Conservation (phyloP, 1,140 invertebrate species). For the Calephelis nemesis region DNA sequence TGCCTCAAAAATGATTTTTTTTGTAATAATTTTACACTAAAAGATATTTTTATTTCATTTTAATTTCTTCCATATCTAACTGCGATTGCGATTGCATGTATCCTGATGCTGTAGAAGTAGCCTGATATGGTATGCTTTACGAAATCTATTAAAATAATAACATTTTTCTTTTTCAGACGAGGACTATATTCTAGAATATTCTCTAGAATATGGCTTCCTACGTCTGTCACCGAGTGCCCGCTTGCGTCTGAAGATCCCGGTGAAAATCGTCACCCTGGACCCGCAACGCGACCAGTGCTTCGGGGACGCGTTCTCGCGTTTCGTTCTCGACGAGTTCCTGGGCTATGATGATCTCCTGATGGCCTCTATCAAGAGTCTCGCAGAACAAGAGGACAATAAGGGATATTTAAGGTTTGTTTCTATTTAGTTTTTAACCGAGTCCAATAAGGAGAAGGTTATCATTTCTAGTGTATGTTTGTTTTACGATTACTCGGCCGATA, state of each 20-base stretch:
- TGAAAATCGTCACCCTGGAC: slow-evolving; percentile 95
- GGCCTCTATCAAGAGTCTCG: slow-evolving; percentile 96
- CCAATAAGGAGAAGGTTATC: no score
- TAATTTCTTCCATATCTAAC: no score
- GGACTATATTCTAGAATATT: slow-evolving; percentile 98
- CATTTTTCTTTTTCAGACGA: slow-evolving; percentile 84
- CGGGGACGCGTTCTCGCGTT: slow-evolving; percentile 93
- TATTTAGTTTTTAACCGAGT: neutral
- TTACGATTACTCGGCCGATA: no score
- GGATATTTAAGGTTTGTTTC: slow-evolving; percentile 88
- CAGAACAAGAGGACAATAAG: slow-evolving; percentile 97
- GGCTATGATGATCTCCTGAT: slow-evolving; percentile 98
- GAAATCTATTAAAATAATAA: slow-evolving; percentile 3
- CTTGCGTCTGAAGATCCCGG: slow-evolving; percentile 93
- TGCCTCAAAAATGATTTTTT: no score
- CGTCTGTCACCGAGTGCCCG: slow-evolving; percentile 92
- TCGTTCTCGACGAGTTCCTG: slow-evolving; percentile 94
- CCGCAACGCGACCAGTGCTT: slow-evolving; percentile 94
- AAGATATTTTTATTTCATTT: no score
- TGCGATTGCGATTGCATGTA: no score
- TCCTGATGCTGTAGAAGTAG: no score
- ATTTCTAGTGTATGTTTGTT: no score
- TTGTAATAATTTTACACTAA: no score
- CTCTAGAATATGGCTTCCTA: slow-evolving; percentile 97
- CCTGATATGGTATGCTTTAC: no score